Conservation (phyloP, 1,140 invertebrate genomes). For the Triops longicaudatus region DNA sequence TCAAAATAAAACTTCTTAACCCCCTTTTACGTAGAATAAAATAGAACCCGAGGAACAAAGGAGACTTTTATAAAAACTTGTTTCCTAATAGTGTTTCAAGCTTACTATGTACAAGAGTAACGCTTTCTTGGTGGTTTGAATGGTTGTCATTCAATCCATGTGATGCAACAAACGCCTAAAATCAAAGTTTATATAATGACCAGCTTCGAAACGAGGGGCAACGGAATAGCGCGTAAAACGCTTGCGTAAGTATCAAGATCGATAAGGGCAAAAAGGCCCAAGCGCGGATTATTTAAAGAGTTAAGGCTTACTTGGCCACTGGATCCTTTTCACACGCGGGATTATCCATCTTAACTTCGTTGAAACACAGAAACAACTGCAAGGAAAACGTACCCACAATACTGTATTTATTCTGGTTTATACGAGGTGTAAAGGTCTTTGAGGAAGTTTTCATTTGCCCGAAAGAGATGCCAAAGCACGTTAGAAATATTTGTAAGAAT, state of each 20-base stretch:
- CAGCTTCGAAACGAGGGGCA: background rate
- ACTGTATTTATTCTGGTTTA: no score
- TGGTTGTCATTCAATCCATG: no score
- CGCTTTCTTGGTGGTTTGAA: no score
- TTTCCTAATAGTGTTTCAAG: no score
- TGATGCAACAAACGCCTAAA: no score
- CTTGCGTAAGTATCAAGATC: constrained; percentile 7
- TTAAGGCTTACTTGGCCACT: background rate
- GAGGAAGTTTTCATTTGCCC: background rate
- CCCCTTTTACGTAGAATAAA: no score
- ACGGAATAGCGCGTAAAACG: background rate
- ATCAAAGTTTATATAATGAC: background rate
- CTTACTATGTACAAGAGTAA: no score
- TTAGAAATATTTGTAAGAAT: background rate
- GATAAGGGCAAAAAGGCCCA: background rate
- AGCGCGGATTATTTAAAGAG: background rate
- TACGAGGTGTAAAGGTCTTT: no score
- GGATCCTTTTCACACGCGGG: background rate
- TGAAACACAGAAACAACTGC: background rate
- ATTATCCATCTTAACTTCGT: background rate
- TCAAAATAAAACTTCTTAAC: no score
- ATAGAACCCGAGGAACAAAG: no score
- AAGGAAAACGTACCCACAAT: no score
- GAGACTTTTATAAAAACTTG: no score
- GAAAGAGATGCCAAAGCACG: background rate